phyloP scores from a whole-genome alignment of 2,113 vertebrate genomes.

The Sapajus apella region DNA sequence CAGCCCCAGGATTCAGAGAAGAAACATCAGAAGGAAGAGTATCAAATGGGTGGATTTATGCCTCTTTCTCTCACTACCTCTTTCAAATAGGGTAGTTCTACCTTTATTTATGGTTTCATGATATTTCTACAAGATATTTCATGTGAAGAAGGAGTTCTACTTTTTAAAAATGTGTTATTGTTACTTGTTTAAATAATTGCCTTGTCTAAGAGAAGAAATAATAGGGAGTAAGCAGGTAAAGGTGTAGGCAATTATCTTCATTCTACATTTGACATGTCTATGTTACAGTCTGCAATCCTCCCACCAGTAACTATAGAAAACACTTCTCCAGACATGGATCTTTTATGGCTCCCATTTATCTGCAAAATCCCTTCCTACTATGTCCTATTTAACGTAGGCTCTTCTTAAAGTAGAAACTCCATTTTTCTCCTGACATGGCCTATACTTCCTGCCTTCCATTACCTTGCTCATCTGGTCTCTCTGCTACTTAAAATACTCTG shows the following conservation, averaged over 20 bases:
- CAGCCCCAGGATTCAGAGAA: neutral
- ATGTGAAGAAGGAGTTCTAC: neutral
- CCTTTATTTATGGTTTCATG: neutral
- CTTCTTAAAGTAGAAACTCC: neutral
- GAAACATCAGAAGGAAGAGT: neutral
- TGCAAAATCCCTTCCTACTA: neutral
- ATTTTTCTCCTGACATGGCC: neutral
- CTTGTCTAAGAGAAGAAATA: neutral
- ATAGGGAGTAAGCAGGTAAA: neutral
- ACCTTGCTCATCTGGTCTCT: neutral
- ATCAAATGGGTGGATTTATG: neutral
- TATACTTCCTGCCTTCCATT: neutral
- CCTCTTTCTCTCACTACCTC: neutral
- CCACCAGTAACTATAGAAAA: neutral
- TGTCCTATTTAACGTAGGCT: neutral
- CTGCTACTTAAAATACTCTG: neutral
- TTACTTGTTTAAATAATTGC: neutral
- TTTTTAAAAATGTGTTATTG: neutral
- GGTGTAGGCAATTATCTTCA: neutral
- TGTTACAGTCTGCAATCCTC: neutral
- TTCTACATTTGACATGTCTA: neutral
- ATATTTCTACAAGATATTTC: neutral
- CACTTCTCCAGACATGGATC: neutral
- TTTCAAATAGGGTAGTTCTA: neutral
- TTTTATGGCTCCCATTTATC: neutral